Base-by-base conservation (phyloP, 2,113 vertebrate species). In the Bombycilla garrulus region DNA sequence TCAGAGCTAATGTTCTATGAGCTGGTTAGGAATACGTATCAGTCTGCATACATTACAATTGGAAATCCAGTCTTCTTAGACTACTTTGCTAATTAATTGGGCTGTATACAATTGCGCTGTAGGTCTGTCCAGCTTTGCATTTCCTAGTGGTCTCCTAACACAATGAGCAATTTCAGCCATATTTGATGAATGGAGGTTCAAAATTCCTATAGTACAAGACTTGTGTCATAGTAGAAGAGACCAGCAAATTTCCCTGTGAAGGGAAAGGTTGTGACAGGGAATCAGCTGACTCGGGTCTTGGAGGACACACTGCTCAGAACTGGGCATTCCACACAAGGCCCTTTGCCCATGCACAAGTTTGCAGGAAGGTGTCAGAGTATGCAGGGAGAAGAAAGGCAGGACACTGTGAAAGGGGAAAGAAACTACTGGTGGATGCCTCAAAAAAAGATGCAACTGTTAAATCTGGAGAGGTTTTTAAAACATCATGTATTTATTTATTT, bases 221-320 rank as follows among this genome's bases (percentile, higher is more conserved):
- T 73, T 74, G 42, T 31, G 13, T 40, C 35, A 54, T 24, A 12
- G 24, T 6, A 38, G 72, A 86, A 57, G 15, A n/a, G 24, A 53
- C 5, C 38, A 73, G 28, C 13, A 84, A 26, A 45, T 33, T 17
- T 15, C 23, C 10, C 15, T 66, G 26, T 57, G 65, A 35, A 74
- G 25, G 45, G 18, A 80, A 73, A 78, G 9, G 60, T 33, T 89
- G 23, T 3, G 31, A 16, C 9, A 81, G 56, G 9, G 47, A 18
- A 38, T n/a, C 33, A 20, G 40, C 21, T 65, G n/a, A n/a, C 15
- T 4, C 0, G 0, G 11, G 18, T 50, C 35, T 26, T 56, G 23
- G 25, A 58, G 28, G 25, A 20, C 17, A 40, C 45, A 36, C 6
- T 71, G 35, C 66, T 64, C 47, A 35, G 35, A 64, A 24, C 18